phyloP scores from a whole-genome alignment of 2,113 vertebrate genomes.

The Daboia siamensis region DNA sequence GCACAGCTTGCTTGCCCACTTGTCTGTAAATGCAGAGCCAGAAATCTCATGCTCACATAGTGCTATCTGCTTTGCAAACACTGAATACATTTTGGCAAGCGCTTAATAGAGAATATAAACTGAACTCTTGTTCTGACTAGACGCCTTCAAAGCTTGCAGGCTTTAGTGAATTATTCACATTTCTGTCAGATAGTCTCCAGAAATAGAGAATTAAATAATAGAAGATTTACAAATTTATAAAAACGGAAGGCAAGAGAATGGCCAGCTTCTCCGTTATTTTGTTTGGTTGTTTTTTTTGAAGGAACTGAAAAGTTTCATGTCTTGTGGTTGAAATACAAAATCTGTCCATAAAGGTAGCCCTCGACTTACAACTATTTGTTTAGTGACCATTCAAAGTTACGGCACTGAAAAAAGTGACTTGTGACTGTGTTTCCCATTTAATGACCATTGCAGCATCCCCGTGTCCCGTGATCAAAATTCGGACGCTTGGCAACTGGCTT shows the following conservation, averaged over 20 bases:
- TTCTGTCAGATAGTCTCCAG: background rate
- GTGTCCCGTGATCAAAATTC: background rate
- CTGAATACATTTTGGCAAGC: slow-evolving; percentile 63
- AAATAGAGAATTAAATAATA: background rate
- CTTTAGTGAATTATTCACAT: slow-evolving; percentile 18
- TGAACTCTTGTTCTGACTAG: background rate
- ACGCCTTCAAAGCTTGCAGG: slow-evolving; percentile 15
- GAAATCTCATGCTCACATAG: slow-evolving; percentile 30
- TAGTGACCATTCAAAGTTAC: background rate
- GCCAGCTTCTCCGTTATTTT: background rate
- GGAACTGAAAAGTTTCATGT: background rate
- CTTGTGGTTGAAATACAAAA: slow-evolving; percentile 22
- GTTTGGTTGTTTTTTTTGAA: background rate
- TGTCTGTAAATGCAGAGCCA: slow-evolving; percentile 62
- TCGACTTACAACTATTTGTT: background rate
- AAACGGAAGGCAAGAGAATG: background rate
- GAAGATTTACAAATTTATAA: background rate
- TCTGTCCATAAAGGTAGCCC: background rate
- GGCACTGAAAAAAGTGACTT: background rate
- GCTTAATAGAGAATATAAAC: slow-evolving; percentile 36
- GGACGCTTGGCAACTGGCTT: background rate
- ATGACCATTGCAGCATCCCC: background rate
- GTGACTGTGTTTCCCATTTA: background rate
- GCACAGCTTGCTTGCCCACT: slow-evolving; percentile 63
- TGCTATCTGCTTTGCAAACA: slow-evolving; percentile 71